phyloP scores from a whole-genome alignment of 2,888 invertebrate species.

The Itoplectis maculator region DNA sequence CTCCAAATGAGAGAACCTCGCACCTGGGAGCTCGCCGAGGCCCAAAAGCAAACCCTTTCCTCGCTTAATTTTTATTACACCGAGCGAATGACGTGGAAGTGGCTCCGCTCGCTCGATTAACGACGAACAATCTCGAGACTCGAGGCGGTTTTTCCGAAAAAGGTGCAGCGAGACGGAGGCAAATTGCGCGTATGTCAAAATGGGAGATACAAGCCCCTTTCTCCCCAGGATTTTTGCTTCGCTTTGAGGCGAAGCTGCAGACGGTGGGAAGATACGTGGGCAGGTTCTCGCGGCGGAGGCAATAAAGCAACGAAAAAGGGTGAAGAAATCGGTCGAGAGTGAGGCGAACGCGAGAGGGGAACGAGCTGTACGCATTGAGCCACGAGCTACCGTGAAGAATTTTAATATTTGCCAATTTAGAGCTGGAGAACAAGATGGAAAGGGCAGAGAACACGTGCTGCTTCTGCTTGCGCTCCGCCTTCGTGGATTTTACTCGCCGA shows the following conservation, averaged over 20 bases:
- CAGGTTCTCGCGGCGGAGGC: constrained; percentile 59
- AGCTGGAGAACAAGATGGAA: constrained; percentile 73
- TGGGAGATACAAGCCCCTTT: constrained; percentile 17
- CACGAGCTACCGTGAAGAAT: constrained; percentile 75
- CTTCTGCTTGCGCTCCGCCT: constrained; percentile 34
- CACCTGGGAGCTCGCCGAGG: constrained; percentile 70
- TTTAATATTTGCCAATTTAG: constrained; percentile 82
- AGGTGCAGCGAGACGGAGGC: constrained; percentile 20
- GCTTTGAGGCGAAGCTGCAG: constrained; percentile 44
- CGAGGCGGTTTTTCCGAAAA: neutral
- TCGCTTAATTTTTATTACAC: constrained; percentile 81
- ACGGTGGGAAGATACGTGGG: constrained; percentile 35
- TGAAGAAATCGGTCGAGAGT: constrained; percentile 64
- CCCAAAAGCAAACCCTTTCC: constrained; percentile 66
- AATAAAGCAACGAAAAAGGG: constrained; percentile 73
- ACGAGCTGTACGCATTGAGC: constrained; percentile 68
- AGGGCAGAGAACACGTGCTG: constrained; percentile 65
- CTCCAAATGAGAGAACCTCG: constrained; percentile 75
- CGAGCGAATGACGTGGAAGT: constrained; percentile 80
- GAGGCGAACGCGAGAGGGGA: constrained; percentile 66
- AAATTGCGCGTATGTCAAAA: constrained; percentile 21
- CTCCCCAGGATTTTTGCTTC: constrained; percentile 42
- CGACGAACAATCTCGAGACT: constrained; percentile 75
- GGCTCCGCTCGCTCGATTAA: constrained; percentile 77
- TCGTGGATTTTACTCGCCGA: constrained; percentile 41